Evolutionary conservation across 2,888 invertebrate species (phyloP).

Genomic region (Amblyjoppa proteus): DNA sequence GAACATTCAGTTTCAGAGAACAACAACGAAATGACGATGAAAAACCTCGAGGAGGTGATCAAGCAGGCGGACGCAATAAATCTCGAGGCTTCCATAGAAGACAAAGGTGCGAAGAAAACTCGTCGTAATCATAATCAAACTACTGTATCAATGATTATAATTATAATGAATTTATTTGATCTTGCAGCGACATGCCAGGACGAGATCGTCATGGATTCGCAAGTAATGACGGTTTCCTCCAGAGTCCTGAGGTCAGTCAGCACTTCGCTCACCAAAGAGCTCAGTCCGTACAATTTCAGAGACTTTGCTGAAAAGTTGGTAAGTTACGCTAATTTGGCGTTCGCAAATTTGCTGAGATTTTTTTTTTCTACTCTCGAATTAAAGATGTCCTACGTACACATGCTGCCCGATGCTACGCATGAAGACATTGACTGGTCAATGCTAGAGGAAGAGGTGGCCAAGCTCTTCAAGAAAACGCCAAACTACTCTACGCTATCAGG

Average conservation of each 20-base stretch:
- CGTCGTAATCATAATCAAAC: not conserved
- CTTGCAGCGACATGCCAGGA: constrained; percentile 70
- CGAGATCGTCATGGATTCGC: constrained; percentile 81
- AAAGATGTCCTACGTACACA: constrained; percentile 52
- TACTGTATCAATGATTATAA: not conserved
- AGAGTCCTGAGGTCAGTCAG: constrained; percentile 78
- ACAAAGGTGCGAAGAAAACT: constrained; percentile 75
- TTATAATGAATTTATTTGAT: not conserved
- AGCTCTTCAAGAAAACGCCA: constrained; percentile 73
- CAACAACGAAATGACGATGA: constrained; percentile 70
- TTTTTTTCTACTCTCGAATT: not conserved
- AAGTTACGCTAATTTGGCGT: constrained; percentile 39
- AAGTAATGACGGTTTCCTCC: constrained; percentile 80
- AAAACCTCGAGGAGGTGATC: constrained; percentile 74
- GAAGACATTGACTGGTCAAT: constrained; percentile 76
- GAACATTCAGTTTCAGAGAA: constrained; percentile 73
- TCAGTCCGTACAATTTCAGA: constrained; percentile 74
- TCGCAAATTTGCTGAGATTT: too few relatives aligned
- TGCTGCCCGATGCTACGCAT: constrained; percentile 56
- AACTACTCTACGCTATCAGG: constrained; percentile 75
- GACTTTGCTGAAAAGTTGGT: constrained; percentile 80
- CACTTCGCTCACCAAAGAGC: constrained; percentile 72
- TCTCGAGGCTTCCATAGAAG: constrained; percentile 73
- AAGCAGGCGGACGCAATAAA: constrained; percentile 76
- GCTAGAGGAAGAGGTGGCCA: constrained; percentile 71